A percentile compares a stretch with the other conserved stretches of the same genome.
Evolutionary conservation across 2,113 vertebrate species (phyloP).

Genomic region (Isichthys henryi): DNA sequence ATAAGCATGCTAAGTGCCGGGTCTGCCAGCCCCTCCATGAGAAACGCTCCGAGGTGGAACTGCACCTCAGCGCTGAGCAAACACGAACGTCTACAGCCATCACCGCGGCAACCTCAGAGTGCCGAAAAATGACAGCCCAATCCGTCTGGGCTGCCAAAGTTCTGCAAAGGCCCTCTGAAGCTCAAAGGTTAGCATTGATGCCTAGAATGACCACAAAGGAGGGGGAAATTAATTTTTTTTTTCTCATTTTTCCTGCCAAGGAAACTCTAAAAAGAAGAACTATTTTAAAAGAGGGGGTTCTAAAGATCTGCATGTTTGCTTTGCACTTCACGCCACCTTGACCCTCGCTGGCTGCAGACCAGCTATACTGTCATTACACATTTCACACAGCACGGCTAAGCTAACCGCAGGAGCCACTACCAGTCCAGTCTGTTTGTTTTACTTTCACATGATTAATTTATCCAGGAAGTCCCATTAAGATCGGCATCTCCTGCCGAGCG

Average conservation of each 20-base stretch:
- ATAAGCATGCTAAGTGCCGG: background rate
- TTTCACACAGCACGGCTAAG: slow-evolving; percentile 22
- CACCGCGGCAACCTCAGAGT: background rate
- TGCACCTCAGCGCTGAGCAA: background rate
- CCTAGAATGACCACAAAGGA: background rate
- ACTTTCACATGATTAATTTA: slow-evolving; percentile 60
- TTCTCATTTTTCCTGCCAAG: background rate
- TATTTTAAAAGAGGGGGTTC: background rate
- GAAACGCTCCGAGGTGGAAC: background rate
- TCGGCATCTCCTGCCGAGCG: slow-evolving; percentile 48
- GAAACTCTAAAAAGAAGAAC: background rate
- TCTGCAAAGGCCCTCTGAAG: background rate
- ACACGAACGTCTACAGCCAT: background rate
- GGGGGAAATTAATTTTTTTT: background rate
- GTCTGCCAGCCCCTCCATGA: background rate
- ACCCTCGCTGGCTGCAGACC: slow-evolving; percentile 13
- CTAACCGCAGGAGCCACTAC: slow-evolving; percentile 28
- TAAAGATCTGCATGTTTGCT: slow-evolving; percentile 22
- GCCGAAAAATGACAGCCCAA: background rate
- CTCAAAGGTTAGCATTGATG: slow-evolving; percentile 9
- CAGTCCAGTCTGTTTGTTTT: slow-evolving; percentile 55
- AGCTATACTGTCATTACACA: slow-evolving; percentile 16
- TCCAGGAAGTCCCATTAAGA: slow-evolving; percentile 61
- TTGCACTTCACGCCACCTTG: slow-evolving; percentile 14
- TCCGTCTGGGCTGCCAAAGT: background rate